Evolutionary conservation across 2,888 invertebrate species (phyloP).

Genomic region (Pyrrhia umbra): DNA sequence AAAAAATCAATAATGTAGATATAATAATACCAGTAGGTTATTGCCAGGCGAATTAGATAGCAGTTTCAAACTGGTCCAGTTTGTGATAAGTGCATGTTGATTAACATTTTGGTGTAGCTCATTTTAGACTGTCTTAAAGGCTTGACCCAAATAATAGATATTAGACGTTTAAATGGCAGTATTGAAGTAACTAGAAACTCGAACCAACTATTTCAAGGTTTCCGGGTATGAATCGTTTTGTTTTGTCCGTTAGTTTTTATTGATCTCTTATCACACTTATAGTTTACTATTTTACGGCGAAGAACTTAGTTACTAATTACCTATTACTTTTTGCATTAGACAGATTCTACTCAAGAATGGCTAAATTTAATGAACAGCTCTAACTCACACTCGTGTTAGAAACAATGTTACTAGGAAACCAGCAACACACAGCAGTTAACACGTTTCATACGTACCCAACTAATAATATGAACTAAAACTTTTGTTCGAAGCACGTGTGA

Average conservation of each 20-base stretch:
- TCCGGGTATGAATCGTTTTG: slow-evolving; percentile 14
- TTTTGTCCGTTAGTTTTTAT: not conserved
- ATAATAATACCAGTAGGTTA: slow-evolving; percentile 52
- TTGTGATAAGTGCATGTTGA: slow-evolving; percentile 57
- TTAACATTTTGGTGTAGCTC: slow-evolving; percentile 60
- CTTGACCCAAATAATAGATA: slow-evolving; percentile 57
- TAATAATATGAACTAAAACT: slow-evolving; percentile 52
- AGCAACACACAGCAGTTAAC: slow-evolving; percentile 36
- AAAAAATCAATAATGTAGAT: slow-evolving; percentile 53
- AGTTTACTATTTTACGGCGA: too few relatives aligned
- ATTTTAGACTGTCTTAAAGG: slow-evolving; percentile 56
- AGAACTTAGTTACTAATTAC: too few relatives aligned
- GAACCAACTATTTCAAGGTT: slow-evolving; percentile 42
- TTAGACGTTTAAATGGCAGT: slow-evolving; percentile 48
- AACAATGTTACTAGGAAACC: slow-evolving; percentile 31
- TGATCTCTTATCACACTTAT: too few relatives aligned
- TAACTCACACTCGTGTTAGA: slow-evolving; percentile 3
- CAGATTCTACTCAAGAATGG: not conserved
- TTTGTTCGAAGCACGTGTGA: slow-evolving; percentile 54
- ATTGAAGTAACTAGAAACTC: slow-evolving; percentile 32
- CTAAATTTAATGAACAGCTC: not conserved
- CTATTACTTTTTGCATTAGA: too few relatives aligned
- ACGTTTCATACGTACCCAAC: slow-evolving; percentile 43
- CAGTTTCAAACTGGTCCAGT: slow-evolving; percentile 55
- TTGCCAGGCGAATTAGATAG: slow-evolving; percentile 52